Evolutionary conservation across 2,888 invertebrate species (phyloP).

Genomic region (Parapristionchus giblindavisi): DNA sequence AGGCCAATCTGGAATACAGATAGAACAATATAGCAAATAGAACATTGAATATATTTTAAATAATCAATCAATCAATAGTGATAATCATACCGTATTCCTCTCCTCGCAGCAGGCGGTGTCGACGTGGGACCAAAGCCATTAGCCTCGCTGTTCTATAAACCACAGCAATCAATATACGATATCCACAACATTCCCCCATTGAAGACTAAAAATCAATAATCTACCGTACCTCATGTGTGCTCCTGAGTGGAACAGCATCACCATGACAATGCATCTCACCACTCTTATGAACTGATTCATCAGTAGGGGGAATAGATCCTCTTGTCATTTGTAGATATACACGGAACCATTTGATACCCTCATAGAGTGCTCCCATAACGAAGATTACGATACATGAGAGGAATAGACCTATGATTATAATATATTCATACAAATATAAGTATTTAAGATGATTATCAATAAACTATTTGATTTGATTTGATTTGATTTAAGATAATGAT

Average conservation of each 20-base stretch:
- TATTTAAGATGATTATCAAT: neutral
- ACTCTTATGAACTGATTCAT: neutral
- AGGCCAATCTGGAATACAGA: neutral
- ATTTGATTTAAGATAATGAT: no score
- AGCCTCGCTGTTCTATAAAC: neutral
- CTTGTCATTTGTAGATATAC: conserved; percentile 50
- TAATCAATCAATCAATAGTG: conserved; percentile 4
- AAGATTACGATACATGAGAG: conserved; percentile 91
- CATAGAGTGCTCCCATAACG: conserved; percentile 89
- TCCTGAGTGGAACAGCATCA: neutral
- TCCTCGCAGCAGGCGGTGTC: conserved; percentile 36
- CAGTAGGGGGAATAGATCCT: neutral
- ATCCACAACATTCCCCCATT: neutral
- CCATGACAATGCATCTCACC: neutral
- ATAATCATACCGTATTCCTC: conserved; percentile 30
- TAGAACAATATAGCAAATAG: neutral
- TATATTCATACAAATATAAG: neutral
- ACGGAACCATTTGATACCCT: conserved; percentile 86
- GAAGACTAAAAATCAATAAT: neutral
- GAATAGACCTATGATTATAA: conserved; percentile 74
- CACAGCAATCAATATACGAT: neutral
- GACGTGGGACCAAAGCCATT: conserved; percentile 39
- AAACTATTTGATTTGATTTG: no score
- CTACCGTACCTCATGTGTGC: neutral
- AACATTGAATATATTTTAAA: neutral